phyloP scores from a whole-genome alignment of 2,888 invertebrate genomes.

The Petrolisthes manimaculis region DNA sequence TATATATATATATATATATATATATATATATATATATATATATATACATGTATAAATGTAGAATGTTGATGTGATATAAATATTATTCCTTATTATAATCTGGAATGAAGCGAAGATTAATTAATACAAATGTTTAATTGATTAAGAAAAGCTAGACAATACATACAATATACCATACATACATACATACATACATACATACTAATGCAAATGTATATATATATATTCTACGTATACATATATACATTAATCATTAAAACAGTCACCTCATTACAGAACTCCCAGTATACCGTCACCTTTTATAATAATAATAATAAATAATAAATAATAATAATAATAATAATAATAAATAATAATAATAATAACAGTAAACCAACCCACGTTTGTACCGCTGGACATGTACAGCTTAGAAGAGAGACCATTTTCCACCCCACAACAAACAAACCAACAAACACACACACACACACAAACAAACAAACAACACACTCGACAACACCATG shows the following conservation, averaged over 20 bases:
- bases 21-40: no score
- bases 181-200: no score
- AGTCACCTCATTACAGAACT: not conserved
- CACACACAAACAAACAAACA: no score
- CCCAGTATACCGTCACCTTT: conserved; percentile 18
- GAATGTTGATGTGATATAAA: conserved; percentile 10
- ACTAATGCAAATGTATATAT: not conserved
- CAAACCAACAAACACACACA: no score
- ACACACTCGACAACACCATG: no score
- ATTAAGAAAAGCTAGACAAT: no score
- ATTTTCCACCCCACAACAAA: no score
- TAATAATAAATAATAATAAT: not conserved
- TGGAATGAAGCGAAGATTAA: no score
- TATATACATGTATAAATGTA: conserved; percentile 4
- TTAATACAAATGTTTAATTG: no score
- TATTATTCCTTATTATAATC: not conserved
- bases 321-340: no score
- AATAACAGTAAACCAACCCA: not conserved
- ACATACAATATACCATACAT: no score
- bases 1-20: not conserved
- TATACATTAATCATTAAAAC: not conserved
- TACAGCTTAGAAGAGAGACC: no score
- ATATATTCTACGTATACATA: not conserved
- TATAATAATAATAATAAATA: not conserved
- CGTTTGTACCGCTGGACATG: not conserved